phyloP scores from a whole-genome alignment of 2,888 invertebrate genomes.

The Spilosoma lubricipeda region DNA sequence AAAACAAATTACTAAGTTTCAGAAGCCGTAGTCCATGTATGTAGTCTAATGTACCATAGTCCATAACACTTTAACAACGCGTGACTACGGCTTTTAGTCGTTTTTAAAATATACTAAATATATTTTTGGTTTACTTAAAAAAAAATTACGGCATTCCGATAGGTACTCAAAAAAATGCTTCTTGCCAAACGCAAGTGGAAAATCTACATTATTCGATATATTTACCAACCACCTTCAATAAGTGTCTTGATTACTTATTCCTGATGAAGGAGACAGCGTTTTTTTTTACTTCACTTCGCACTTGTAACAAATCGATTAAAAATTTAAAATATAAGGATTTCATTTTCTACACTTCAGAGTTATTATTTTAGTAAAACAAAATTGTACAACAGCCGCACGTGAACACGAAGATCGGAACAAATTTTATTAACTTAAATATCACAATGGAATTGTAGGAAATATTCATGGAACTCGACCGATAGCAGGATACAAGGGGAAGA shows the following conservation, averaged over 20 bases:
- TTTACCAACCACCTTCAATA: background rate
- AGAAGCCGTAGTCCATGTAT: too few species aligned
- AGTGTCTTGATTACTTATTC: background rate
- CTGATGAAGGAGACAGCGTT: background rate
- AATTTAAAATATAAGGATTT: background rate
- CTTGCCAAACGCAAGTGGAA: background rate
- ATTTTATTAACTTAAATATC: conserved; percentile 22
- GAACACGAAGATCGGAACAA: background rate
- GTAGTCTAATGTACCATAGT: too few species aligned
- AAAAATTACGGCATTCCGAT: too few species aligned
- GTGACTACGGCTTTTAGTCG: too few species aligned
- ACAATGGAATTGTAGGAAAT: conserved; percentile 41
- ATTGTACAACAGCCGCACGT: background rate
- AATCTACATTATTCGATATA: too few species aligned
- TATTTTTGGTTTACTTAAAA: background rate
- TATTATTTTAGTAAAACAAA: background rate
- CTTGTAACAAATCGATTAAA: background rate
- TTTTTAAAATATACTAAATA: background rate
- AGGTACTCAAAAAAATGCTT: too few species aligned
- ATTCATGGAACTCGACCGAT: conserved; percentile 44
- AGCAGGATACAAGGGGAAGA: conserved; percentile 48
- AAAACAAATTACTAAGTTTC: too few species aligned
- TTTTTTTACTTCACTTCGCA: too few species aligned
- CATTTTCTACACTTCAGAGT: background rate
- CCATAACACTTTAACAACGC: too few species aligned